Evolutionary conservation across 2,888 invertebrate species (phyloP), one percentile per base, ranked within the genome.

Genomic region (Tachina grossa): DNA sequence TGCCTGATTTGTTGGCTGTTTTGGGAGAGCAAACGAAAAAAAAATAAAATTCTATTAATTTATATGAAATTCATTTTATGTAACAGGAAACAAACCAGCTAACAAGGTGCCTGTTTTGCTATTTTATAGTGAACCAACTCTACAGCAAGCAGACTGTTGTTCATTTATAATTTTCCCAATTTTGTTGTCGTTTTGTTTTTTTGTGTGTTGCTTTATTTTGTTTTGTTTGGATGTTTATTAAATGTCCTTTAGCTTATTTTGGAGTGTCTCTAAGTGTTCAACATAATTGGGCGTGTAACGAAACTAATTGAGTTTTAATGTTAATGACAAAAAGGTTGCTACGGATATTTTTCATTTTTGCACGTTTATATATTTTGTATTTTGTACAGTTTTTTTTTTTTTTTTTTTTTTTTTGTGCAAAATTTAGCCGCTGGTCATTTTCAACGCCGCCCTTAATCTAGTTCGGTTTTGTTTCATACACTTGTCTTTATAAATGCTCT

Each of bases 251-350:
- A 63, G 71, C 71, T 80, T 13, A 41, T 63, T 63, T 43, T 66
- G 66, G 59, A 81, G 82, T 81, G 77, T 69, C 57, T 41, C n/a
- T 47, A 43, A 72, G 55, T 49, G 49, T 78, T 39, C 49, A 79
- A 77, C 79, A 90, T 91, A 91, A 91, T 90, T 91, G 91, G 91
- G 91, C 91, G 90, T 91, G 91, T 91, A 92, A 92, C 92, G 90
- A 90, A 91, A 91, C 92, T 92, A 92, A 92, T 92, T 92, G 92
- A 92, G 91, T 92, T 92, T 92, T 91, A 91, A 91, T 92, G 92
- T 91, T 89, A 86, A 79, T 87, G 77, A 85, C 74, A 81, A 81
- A 85, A 81, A 59, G 80, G 79, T 80, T 80, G 55, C 68, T 61
- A 13, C 11, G 74, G 59, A 39, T 39, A 39, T 74, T 71, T 68